Conservation (phyloP, 2,888 invertebrate species). For the Julus scandinavius region DNA sequence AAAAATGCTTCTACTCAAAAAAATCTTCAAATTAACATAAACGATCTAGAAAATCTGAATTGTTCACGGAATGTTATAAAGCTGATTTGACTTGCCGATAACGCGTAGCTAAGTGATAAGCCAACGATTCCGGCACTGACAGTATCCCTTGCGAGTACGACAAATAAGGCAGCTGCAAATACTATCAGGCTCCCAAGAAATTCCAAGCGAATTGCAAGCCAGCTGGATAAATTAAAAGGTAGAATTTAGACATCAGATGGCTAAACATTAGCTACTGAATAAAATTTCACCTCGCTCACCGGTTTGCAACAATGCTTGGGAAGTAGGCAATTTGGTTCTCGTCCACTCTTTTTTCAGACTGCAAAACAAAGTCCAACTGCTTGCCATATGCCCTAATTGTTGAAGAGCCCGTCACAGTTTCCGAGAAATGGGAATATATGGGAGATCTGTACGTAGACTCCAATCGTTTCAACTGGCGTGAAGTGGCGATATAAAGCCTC, state of each 20-base stretch:
- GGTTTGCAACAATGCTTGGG: slow-evolving; percentile 90
- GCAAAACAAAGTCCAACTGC: slow-evolving; percentile 82
- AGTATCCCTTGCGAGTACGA: slow-evolving; percentile 80
- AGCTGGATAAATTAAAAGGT: slow-evolving; percentile 69
- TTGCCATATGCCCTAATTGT: slow-evolving; percentile 89
- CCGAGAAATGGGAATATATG: slow-evolving; percentile 96
- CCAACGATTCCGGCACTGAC: slow-evolving; percentile 76
- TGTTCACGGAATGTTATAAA: no score
- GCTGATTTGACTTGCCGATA: slow-evolving; percentile 62
- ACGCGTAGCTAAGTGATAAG: slow-evolving; percentile 68
- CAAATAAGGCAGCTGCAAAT: slow-evolving; percentile 92
- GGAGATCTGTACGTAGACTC: slow-evolving; percentile 95
- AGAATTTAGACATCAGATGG: neutral
- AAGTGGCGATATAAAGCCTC: slow-evolving; percentile 93
- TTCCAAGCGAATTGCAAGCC: slow-evolving; percentile 95
- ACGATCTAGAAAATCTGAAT: no score
- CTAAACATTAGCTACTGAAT: neutral
- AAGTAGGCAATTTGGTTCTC: slow-evolving; percentile 92
- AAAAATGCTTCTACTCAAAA: no score
- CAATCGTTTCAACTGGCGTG: slow-evolving; percentile 90
- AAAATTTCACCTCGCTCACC: slow-evolving; percentile 65
- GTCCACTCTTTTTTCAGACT: slow-evolving; percentile 91
- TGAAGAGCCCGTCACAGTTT: slow-evolving; percentile 84
- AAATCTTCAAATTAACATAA: neutral
- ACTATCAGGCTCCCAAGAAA: slow-evolving; percentile 97